Percentiles rank a stretch among this genome's conserved stretches.
These are phyloP conservation scores for Trisateles emortualis DNA, from an alignment of 2,888 invertebrate genomes.

Conservation along the genomic window DNA sequence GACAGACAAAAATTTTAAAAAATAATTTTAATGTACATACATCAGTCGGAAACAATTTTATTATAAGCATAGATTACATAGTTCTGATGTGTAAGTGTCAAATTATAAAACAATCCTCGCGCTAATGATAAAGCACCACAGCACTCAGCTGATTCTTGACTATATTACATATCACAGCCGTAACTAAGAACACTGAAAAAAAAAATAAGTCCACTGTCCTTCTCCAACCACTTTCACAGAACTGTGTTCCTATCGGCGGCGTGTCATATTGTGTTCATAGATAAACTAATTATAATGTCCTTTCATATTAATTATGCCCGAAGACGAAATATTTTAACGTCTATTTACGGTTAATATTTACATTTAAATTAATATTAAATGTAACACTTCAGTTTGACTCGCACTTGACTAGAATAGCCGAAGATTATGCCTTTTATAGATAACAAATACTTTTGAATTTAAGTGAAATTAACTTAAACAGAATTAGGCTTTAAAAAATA, in stretches of 20 bases:
- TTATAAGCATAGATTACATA: neutral
- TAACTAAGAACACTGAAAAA: slow-evolving; percentile 61
- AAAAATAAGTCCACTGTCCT: slow-evolving; percentile 13
- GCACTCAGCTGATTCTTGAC: slow-evolving; percentile 32
- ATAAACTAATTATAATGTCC: slow-evolving; percentile 32
- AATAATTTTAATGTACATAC: too few relatives aligned
- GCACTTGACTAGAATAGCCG: slow-evolving; percentile 46
- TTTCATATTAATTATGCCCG: slow-evolving; percentile 18
- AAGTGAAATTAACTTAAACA: neutral
- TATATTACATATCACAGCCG: slow-evolving; percentile 70
- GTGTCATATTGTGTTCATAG: slow-evolving; percentile 31
- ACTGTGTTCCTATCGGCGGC: slow-evolving; percentile 7
- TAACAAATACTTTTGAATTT: slow-evolving; percentile 12
- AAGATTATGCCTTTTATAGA: slow-evolving; percentile 22
- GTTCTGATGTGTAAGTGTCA: slow-evolving; percentile 30
- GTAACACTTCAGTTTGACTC: slow-evolving; percentile 29
- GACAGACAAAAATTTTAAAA: too few relatives aligned
- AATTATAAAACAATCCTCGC: slow-evolving; percentile 21
- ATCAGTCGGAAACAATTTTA: too few relatives aligned
- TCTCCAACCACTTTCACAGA: slow-evolving; percentile 11
- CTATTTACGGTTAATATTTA: neutral
- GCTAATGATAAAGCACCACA: slow-evolving; percentile 29
- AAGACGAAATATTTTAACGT: slow-evolving; percentile 12
- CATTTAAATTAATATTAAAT: slow-evolving; percentile 8
- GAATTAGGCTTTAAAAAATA: neutral